Conservation (phyloP, 2,113 vertebrate species). For the Ardeotis arabs region DNA sequence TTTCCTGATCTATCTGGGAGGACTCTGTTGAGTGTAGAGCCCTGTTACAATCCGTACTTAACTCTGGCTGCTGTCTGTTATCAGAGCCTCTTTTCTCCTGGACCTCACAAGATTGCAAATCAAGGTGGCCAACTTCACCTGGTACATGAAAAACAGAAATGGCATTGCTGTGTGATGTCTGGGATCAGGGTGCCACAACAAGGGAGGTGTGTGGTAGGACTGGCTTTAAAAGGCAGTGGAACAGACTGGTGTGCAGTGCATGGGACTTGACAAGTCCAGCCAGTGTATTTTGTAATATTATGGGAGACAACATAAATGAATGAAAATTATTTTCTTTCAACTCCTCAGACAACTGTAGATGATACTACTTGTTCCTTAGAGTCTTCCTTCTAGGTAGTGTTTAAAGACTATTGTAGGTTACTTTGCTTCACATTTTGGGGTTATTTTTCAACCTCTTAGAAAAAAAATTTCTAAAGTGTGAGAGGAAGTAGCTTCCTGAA, state of each 20-base stretch:
- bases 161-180: not conserved
- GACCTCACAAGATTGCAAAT: not conserved
- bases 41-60: not conserved
- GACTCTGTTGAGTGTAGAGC: rapidly evolving
- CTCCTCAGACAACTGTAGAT: not conserved
- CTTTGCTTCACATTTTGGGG: not conserved
- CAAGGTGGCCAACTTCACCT: not conserved
- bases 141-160: rapidly evolving
- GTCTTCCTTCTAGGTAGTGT: not conserved
- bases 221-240: not conserved
- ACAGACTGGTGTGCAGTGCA: not conserved
- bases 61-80: rapidly evolving
- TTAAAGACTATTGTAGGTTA: not conserved
- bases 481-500: not conserved
- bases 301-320: not conserved
- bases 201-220: not conserved
- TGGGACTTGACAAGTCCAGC: not conserved
- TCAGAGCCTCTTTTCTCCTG: not conserved
- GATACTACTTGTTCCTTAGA: not conserved
- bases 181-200: not conserved
- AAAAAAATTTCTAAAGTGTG: not conserved
- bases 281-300: not conserved
- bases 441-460: not conserved
- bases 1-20: not conserved
- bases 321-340: not conserved